A percentile compares a stretch with the other conserved stretches of the same genome.
These are phyloP conservation scores for Batillaria attramentaria DNA, from an alignment of 1,140 invertebrate species.

Conservation along the genomic window DNA sequence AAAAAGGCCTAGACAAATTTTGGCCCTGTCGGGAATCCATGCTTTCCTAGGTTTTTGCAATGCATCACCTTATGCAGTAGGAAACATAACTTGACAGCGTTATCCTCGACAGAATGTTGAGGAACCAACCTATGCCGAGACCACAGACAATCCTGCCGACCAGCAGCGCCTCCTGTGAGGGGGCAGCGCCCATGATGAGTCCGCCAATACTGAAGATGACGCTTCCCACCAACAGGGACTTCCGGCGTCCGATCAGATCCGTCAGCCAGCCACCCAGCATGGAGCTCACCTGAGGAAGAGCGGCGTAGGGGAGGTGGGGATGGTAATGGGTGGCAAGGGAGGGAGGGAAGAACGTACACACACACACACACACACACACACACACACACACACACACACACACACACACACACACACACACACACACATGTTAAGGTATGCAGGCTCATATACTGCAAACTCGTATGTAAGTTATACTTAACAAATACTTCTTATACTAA, in stretches of 20 bases:
- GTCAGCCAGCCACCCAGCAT: slow-evolving; percentile 41
- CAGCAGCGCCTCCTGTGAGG: slow-evolving; percentile 43
- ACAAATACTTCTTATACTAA: too few relatives aligned
- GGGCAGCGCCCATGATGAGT: slow-evolving; percentile 44
- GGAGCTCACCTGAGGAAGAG: slow-evolving; percentile 27
- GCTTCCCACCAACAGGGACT: slow-evolving; percentile 42
- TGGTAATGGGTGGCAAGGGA: too few relatives aligned
- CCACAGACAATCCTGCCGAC: slow-evolving; percentile 50
- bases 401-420: too few relatives aligned
- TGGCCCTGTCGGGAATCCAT: too few relatives aligned
- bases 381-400: not conserved
- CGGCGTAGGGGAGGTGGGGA: too few relatives aligned
- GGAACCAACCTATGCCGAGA: slow-evolving; percentile 54
- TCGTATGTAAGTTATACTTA: too few relatives aligned
- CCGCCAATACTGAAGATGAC: slow-evolving; percentile 48
- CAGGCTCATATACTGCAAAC: too few relatives aligned
- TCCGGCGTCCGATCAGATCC: slow-evolving; percentile 45
- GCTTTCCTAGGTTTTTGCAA: too few relatives aligned
- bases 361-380: not conserved
- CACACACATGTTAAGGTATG: too few relatives aligned
- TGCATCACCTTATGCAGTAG: too few relatives aligned
- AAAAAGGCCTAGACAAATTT: too few relatives aligned
- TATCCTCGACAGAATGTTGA: slow-evolving; percentile 26
- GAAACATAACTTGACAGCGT: too few relatives aligned
- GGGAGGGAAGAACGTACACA: not conserved